Percentiles rank a stretch among this genome's conserved stretches.
Conservation (phyloP, 2,797 vertebrate genomes). For the Lutjanus campechanus region DNA sequence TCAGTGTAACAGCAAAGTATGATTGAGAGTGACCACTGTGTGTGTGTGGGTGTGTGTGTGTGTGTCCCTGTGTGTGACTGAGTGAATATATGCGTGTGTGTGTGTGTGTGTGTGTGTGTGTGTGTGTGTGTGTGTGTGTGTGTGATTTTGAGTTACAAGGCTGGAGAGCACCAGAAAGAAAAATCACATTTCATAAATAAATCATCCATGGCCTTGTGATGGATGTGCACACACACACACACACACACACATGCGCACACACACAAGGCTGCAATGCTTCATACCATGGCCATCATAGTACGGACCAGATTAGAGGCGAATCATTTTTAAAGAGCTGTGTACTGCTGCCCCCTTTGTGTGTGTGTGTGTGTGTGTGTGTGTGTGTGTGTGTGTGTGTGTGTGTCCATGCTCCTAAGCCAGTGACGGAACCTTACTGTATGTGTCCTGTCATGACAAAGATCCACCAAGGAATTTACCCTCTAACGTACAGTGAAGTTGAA, state of each 20-base stretch:
- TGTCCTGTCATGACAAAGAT: slow-evolving; percentile 29
- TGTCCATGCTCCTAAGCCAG: slow-evolving; percentile 22
- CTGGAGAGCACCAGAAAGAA: slow-evolving; percentile 73
- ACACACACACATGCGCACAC: slow-evolving; percentile 19
- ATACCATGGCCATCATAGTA: slow-evolving; percentile 56
- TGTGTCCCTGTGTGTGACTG: slow-evolving; percentile 47
- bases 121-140: slow-evolving; percentile 37
- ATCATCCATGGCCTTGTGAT: slow-evolving; percentile 72
- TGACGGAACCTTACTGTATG: slow-evolving; percentile 27
- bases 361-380: slow-evolving; percentile 24
- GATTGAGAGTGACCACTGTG: slow-evolving; percentile 56
- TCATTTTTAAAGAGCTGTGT: slow-evolving; percentile 62
- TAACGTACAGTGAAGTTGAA: background rate
- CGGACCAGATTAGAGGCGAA: slow-evolving; percentile 64
- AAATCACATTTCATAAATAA: slow-evolving; percentile 84
- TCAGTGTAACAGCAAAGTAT: slow-evolving; percentile 61
- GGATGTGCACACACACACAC: slow-evolving; percentile 40
- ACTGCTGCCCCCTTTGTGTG: background rate
- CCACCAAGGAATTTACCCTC: slow-evolving; percentile 6
- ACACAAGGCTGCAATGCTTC: slow-evolving; percentile 41
- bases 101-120: slow-evolving; percentile 24
- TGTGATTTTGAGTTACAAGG: slow-evolving; percentile 64
- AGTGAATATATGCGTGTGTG: slow-evolving; percentile 31
- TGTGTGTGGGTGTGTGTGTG: slow-evolving; percentile 46
- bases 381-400: slow-evolving; percentile 19